Conservation (phyloP, 2,888 invertebrate genomes). For the Ectobius pallidus region DNA sequence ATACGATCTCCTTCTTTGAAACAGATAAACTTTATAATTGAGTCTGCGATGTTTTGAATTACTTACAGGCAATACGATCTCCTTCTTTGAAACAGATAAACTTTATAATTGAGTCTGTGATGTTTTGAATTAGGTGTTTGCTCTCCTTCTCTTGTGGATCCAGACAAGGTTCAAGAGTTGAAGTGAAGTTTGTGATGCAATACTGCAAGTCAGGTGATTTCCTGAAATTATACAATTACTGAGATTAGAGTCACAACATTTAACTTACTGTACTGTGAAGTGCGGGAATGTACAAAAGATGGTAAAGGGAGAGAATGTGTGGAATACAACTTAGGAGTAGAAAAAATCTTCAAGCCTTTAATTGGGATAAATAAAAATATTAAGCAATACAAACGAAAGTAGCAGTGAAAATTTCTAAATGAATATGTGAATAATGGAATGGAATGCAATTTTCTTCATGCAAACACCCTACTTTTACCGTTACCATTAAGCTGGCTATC, state of each 20-base stretch:
- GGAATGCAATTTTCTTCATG: no score
- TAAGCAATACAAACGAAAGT: no score
- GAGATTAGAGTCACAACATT: background rate
- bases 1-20: slow-evolving; percentile 83
- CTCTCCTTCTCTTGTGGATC: slow-evolving; percentile 65
- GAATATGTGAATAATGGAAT: no score
- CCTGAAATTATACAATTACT: slow-evolving; percentile 46
- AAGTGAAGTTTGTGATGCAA: slow-evolving; percentile 66
- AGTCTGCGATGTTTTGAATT: slow-evolving; percentile 71
- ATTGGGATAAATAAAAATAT: no score
- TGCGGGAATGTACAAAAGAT: no score
- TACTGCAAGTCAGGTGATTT: slow-evolving; percentile 64
- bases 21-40: slow-evolving; percentile 75
- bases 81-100: slow-evolving; percentile 83
- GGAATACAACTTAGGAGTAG: no score
- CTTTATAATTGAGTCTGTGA: slow-evolving; percentile 70
- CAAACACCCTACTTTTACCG: no score
- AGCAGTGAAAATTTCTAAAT: no score
- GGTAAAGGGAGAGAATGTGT: no score
- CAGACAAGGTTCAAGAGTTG: slow-evolving; percentile 67
- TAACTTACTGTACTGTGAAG: background rate
- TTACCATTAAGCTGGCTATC: no score
- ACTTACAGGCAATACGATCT: slow-evolving; percentile 79
- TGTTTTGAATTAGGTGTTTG: slow-evolving; percentile 66
- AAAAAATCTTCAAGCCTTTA: no score